These are phyloP conservation scores for Zygaena filipendulae DNA, from an alignment of 2,888 invertebrate species.

Conservation along the genomic window DNA sequence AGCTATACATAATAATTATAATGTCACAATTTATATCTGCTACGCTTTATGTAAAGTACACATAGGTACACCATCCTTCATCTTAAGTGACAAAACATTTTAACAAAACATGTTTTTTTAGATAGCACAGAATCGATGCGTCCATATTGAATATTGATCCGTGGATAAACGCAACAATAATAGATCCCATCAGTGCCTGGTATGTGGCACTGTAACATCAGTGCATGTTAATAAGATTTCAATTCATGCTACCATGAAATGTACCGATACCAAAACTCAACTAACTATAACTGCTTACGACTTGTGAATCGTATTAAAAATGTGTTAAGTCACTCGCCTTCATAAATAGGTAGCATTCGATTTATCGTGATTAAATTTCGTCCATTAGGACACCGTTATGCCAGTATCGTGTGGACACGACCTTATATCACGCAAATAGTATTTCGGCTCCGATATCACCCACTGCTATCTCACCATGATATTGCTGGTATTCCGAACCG, in stretches of 20 bases:
- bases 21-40: too few species aligned
- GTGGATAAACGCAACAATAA: conserved; percentile 66
- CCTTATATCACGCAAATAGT: conserved; percentile 53
- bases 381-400: conserved; percentile 61
- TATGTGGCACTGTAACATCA: conserved; percentile 66
- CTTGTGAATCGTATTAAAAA: conserved; percentile 70
- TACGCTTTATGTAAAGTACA: too few species aligned
- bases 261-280: conserved; percentile 65
- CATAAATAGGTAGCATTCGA: conserved; percentile 68
- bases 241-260: conserved; percentile 67
- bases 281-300: conserved; percentile 66
- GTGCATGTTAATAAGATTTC: conserved; percentile 65
- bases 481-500: not conserved
- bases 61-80: too few species aligned
- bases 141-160: conserved; percentile 67
- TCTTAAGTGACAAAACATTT: too few species aligned
- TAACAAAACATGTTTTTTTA: too few species aligned
- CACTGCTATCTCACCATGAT: conserved; percentile 27
- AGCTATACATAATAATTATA: too few species aligned
- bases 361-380: conserved; percentile 67
- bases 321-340: conserved; percentile 64
- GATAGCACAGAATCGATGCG: too few species aligned
- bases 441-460: conserved; percentile 38
- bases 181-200: conserved; percentile 61
- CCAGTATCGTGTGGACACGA: conserved; percentile 48